Percentiles rank a stretch among this genome's conserved stretches.
Conservation (phyloP, 2,888 invertebrate species). For the Dasypolia templi region DNA sequence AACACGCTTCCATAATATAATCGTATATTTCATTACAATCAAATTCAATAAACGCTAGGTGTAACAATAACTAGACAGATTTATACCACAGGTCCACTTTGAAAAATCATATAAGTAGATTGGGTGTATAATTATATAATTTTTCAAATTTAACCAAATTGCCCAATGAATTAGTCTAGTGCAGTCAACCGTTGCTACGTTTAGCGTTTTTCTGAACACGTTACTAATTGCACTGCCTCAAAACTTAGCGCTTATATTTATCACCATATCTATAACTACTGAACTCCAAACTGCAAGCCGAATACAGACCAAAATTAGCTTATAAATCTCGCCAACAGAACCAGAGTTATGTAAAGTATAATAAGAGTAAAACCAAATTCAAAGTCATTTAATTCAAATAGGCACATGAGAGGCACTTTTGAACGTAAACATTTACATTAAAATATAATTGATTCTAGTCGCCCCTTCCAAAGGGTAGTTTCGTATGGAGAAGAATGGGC, state of each 20-base stretch:
- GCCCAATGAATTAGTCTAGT: not conserved
- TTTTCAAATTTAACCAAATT: too few relatives aligned
- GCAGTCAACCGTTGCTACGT: not conserved
- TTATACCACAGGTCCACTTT: not conserved
- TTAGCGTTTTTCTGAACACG: not conserved
- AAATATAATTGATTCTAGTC: too few relatives aligned
- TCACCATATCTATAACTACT: not conserved
- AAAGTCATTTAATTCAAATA: too few relatives aligned
- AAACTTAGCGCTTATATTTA: not conserved
- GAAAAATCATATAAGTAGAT: too few relatives aligned
- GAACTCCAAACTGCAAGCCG: not conserved
- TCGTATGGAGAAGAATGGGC: too few relatives aligned
- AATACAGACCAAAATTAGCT: not conserved
- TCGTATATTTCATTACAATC: conserved; percentile 44
- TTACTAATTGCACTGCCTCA: not conserved
- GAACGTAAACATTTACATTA: too few relatives aligned
- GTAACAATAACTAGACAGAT: not conserved
- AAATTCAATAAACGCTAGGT: conserved; percentile 22
- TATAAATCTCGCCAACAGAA: not conserved
- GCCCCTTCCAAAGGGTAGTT: too few relatives aligned
- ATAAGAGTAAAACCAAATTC: too few relatives aligned
- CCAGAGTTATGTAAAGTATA: not conserved
- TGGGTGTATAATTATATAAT: too few relatives aligned
- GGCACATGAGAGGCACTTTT: too few relatives aligned
- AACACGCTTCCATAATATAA: not conserved